A percentile compares a stretch with the other conserved stretches of the same genome.
Conservation (phyloP, 2,113 vertebrate species). For the Tor tambroides region DNA sequence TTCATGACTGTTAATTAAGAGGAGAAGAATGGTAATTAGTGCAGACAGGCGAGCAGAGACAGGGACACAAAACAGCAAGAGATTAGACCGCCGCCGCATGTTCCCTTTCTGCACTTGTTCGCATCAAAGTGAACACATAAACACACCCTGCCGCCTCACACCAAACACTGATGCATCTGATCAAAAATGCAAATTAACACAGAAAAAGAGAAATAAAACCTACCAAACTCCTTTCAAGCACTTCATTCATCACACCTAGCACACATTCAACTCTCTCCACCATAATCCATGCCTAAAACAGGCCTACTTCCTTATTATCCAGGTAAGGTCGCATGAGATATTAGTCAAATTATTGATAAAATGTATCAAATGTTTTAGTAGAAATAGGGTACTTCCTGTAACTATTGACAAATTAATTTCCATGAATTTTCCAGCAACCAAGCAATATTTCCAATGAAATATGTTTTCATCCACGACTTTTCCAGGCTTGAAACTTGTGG, state of each 20-base stretch:
- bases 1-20: slow-evolving; percentile 48
- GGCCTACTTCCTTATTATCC: slow-evolving; percentile 26
- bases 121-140: slow-evolving; percentile 26
- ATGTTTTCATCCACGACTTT: background rate
- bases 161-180: slow-evolving; percentile 24
- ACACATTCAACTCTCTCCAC: slow-evolving; percentile 57
- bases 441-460: background rate
- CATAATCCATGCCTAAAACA: slow-evolving; percentile 13
- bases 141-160: slow-evolving; percentile 2
- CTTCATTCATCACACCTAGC: slow-evolving; percentile 28
- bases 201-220: slow-evolving; percentile 54
- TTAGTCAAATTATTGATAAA: background rate
- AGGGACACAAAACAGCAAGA: slow-evolving; percentile 38
- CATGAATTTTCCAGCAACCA: too few species aligned
- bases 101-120: slow-evolving; percentile 24
- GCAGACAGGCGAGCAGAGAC: slow-evolving; percentile 28
- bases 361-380: background rate
- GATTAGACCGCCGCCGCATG: slow-evolving; percentile 36
- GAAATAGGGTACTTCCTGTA: background rate
- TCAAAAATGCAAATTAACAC: background rate
- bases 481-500: background rate
- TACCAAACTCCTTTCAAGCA: slow-evolving; percentile 52
- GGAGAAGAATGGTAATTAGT: slow-evolving; percentile 44
- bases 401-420: background rate
- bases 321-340: background rate